Evolutionary conservation across 2,113 vertebrate species (phyloP).

Genomic region (Albula glossodonta): DNA sequence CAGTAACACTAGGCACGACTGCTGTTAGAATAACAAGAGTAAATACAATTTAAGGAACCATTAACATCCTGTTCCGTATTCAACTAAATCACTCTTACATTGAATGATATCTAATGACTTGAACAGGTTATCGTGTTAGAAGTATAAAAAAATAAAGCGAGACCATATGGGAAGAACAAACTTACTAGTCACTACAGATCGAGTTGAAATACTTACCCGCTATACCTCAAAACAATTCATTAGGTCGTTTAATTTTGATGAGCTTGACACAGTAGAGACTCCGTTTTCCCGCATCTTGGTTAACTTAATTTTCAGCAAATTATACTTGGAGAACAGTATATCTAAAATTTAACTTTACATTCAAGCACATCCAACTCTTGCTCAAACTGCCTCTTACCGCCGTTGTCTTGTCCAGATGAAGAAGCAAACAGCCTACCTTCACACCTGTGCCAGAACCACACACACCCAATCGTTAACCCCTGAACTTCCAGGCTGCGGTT

Average conservation of each 20-base stretch:
- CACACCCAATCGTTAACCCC: neutral
- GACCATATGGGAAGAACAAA: neutral
- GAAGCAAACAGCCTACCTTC: neutral
- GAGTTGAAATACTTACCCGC: no score
- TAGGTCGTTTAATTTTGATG: neutral
- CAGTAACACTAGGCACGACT: neutral
- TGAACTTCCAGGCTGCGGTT: neutral
- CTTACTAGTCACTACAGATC: neutral
- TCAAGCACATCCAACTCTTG: neutral
- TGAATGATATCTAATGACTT: no score
- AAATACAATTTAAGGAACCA: neutral
- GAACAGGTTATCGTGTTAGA: no score
- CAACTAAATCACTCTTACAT: neutral
- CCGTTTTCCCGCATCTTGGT: neutral
- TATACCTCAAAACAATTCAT: no score
- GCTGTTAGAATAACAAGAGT: neutral
- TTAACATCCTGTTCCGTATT: constrained; percentile 2
- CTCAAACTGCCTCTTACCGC: neutral
- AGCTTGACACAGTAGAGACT: neutral
- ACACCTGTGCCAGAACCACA: neutral
- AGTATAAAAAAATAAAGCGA: neutral
- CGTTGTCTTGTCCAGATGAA: neutral
- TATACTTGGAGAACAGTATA: neutral
- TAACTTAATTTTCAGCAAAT: neutral
- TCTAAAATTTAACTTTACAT: neutral